Evolutionary conservation across 2,888 invertebrate genomes (phyloP).

Genomic region (Agonopterix arenella): DNA sequence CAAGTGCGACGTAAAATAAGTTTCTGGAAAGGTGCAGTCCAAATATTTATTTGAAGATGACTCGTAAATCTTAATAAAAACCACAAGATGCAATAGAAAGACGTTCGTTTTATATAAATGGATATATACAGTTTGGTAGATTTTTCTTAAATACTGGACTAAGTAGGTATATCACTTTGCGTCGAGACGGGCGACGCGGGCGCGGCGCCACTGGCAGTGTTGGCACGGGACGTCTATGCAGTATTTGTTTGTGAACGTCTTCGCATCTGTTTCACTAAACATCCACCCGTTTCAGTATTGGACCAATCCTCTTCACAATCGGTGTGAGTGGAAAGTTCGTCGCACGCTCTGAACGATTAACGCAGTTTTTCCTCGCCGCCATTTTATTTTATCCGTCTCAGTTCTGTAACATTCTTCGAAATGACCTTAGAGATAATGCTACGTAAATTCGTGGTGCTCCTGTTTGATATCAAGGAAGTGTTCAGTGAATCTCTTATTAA

Average conservation of each 20-base stretch:
- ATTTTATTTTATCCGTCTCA: slow-evolving; percentile 26
- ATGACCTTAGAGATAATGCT: slow-evolving; percentile 50
- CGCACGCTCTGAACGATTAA: slow-evolving; percentile 21
- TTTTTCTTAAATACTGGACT: slow-evolving; percentile 34
- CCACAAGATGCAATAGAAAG: background rate
- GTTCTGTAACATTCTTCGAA: slow-evolving; percentile 3
- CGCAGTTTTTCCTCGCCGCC: slow-evolving; percentile 40
- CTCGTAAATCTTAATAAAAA: slow-evolving; percentile 20
- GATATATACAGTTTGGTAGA: background rate
- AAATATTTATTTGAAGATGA: slow-evolving; percentile 27
- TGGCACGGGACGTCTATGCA: slow-evolving; percentile 56
- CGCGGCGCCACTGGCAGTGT: slow-evolving; percentile 53
- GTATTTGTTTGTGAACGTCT: slow-evolving; percentile 67
- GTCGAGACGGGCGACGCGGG: slow-evolving; percentile 19
- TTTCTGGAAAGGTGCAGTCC: slow-evolving; percentile 15
- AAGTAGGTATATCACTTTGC: too few relatives aligned
- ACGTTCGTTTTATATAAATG: background rate
- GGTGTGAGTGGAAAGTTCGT: slow-evolving; percentile 46
- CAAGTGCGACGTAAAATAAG: slow-evolving; percentile 10
- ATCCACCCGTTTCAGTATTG: slow-evolving; percentile 63
- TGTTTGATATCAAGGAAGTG: slow-evolving; percentile 68
- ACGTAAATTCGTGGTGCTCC: slow-evolving; percentile 57
- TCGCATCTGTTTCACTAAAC: slow-evolving; percentile 69
- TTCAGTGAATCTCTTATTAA: slow-evolving; percentile 70
- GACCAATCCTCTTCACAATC: slow-evolving; percentile 57